Conservation (phyloP, 2,113 vertebrate species). For the Neopipo cinnamomea region DNA sequence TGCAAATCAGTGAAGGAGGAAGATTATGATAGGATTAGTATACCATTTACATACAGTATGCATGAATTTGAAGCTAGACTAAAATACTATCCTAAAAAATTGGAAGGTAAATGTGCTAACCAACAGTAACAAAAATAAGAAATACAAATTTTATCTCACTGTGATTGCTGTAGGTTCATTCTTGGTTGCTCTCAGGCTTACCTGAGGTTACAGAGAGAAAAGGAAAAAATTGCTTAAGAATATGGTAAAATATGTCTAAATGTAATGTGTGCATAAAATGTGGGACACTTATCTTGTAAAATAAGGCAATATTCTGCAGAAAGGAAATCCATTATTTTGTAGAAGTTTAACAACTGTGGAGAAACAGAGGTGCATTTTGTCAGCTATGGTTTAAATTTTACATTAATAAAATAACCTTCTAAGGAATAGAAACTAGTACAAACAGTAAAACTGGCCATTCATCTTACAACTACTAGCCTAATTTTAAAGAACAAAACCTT, state of each 20-base stretch:
- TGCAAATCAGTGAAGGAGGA: not conserved
- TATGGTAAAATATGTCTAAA: not conserved
- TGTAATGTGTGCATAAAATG: not conserved
- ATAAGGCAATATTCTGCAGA: not conserved
- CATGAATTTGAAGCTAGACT: not conserved
- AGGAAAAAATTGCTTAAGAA: not conserved
- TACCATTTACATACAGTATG: not conserved
- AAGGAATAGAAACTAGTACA: not conserved
- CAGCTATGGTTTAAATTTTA: not conserved
- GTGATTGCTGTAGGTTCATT: not conserved
- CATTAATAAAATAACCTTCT: not conserved
- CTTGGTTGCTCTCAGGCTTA: not conserved
- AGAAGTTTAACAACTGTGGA: not conserved
- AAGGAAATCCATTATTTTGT: not conserved
- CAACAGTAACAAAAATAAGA: not conserved
- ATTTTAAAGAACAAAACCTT: conserved; percentile 42
- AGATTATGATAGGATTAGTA: not conserved
- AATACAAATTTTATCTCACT: not conserved
- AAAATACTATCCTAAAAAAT: not conserved
- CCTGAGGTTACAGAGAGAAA: not conserved
- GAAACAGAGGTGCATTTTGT: not conserved
- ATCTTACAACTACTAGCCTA: conserved; percentile 25
- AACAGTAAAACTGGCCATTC: not conserved
- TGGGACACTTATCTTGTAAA: not conserved
- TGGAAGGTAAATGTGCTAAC: not conserved